Base-by-base conservation (phyloP, 1,140 invertebrate species). In the Caenorhabditis remanei region DNA sequence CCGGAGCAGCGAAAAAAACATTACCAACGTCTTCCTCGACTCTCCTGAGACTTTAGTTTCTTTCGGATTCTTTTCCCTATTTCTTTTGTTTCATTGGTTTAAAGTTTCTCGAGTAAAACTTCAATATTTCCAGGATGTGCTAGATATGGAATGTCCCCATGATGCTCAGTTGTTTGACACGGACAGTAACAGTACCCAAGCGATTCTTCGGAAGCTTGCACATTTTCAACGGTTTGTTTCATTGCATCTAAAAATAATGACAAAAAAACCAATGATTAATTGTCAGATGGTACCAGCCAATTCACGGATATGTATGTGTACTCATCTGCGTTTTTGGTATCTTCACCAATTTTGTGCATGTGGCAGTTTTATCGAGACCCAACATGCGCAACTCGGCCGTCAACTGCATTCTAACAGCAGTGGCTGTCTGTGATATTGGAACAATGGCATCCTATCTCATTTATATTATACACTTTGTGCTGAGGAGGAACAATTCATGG, bases 381-480 rank as follows among this genome's bases (percentile, higher is more conserved):
- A 79, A 67, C 61, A 91, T 91, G 90, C 84, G 91, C 8, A 75
- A 56, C 50, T 89, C 88, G 2, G 91, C 91, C 14, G 91, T 92
- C 50, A 92, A 92, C 83, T 88, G 83, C 43, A 89, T 92, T 55
- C 56, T 90, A 65, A 91, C 90, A 8, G 90, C 90, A 19, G 90
- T 92, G 16, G 91, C 91, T n/a, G 61, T 92, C 3, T 92, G 91
- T 86, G 91, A 92, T 86, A 87, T 92, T 48, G 91, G 91, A 43
- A 92, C 91, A 67, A 92, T 92, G 91, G 87, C 58, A 11, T 87
- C 87, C 5, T 92, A 92, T 86, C 86, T 92, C n/a, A 75, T 92
- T 40, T 92, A 92, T 67, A 92, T 92, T 85, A 63, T 88, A 50
- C 91, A 92, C 86, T 92, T 92, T 88, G 90, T 92, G n/a, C 46